These are phyloP conservation scores for Ophiodon elongatus DNA, from an alignment of 2,113 vertebrate genomes.

Conservation along the genomic window DNA sequence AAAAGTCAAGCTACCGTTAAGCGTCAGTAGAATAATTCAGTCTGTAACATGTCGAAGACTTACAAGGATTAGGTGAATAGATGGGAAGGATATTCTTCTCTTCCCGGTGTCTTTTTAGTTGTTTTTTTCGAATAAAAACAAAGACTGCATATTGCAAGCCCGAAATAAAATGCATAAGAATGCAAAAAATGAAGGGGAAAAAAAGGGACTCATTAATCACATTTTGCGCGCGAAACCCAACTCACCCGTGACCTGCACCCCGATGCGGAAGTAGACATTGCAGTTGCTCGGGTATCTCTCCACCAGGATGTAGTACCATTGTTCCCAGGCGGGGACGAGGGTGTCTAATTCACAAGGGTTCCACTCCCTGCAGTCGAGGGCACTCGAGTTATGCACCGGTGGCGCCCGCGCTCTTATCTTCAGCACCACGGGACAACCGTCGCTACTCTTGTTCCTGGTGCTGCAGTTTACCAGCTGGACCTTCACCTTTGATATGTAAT, in stretches of 20 bases:
- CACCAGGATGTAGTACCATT: conserved; percentile 97
- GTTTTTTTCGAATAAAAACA: background rate
- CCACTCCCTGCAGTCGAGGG: conserved; percentile 88
- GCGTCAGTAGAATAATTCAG: background rate
- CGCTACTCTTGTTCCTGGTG: conserved; percentile 79
- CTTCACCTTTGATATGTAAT: conserved; percentile 91
- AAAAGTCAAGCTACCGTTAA: background rate
- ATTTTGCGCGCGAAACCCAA: background rate
- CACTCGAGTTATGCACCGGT: conserved; percentile 95
- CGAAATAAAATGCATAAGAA: background rate
- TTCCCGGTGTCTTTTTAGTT: background rate
- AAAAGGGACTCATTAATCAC: background rate
- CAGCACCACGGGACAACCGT: conserved; percentile 91
- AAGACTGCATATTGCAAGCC: background rate
- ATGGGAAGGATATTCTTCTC: background rate
- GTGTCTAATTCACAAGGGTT: conserved; percentile 88
- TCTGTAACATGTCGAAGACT: background rate
- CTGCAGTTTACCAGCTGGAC: conserved; percentile 92
- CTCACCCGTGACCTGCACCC: conserved; percentile 93
- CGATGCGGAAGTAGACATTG: conserved; percentile 91
- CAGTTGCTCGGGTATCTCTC: conserved; percentile 87
- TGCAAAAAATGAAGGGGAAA: background rate
- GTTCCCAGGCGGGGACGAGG: conserved; percentile 92
- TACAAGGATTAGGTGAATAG: background rate
- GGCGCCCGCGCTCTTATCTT: conserved; percentile 93